Evolutionary conservation across 2,888 invertebrate genomes (phyloP), one percentile per base, ranked within the genome.

Genomic region (Griposia aprilina): DNA sequence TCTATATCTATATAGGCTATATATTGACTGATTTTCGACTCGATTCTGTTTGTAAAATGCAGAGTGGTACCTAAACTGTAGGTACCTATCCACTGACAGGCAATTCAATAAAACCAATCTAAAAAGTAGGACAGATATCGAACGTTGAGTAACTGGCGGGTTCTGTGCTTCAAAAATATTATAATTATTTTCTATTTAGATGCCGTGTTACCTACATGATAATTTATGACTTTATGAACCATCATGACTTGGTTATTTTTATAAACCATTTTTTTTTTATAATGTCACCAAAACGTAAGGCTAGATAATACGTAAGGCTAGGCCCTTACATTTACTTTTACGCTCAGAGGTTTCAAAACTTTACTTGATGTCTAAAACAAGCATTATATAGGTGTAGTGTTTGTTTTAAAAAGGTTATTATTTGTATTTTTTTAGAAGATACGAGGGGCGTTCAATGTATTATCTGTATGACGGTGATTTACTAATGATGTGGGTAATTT

Each of bases 101-200:
- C 93, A 92, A 93, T 93, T 93, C 90, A 92, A 93, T 93, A 93
- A 90, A 92, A 93, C 90, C 93, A 94, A 94, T 94, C 90, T 92
- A 93, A 93, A 93, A 94, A 92, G 92, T 94, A 90, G 94, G 93
- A 82, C 94, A 93, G 88, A 90, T 91, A 90, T 90, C 86, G 88
- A 88, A 88, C 88, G 90, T 88, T 89, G 88, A 85, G 85, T 86
- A 88, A 89, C 85, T 89, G 84, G 80, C 76, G 70, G 78, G 66
- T 80, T 79, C 66, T n/a, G 55, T 78, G 74, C 74, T 83, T 80
- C 41, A 41, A 71, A 74, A 66, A 48, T 45, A 45, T 62, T 55
- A 17, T 50, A 62, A 26, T 57, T 57, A 30, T 68, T 60, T 55
- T n/a, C 2, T 26, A 48, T n/a, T 52, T 17, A 1, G 48, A 57